Evolutionary conservation across 2,888 invertebrate genomes (phyloP).

Genomic region (Nomada flava): DNA sequence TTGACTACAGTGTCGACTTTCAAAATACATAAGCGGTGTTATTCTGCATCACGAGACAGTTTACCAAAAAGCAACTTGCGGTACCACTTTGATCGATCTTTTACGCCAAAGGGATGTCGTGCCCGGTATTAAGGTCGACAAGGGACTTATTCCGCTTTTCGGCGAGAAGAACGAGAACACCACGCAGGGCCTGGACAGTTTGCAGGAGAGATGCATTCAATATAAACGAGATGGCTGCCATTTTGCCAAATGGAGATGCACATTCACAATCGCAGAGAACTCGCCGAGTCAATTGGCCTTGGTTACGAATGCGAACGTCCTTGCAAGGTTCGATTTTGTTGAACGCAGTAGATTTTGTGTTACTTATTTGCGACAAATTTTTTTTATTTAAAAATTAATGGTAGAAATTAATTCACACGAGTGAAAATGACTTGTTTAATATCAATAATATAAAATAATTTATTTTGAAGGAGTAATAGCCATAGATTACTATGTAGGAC

Average conservation of each 20-base stretch:
- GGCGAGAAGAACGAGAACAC: slow-evolving; percentile 87
- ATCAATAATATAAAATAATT: neutral
- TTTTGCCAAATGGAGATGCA: slow-evolving; percentile 88
- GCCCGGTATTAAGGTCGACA: slow-evolving; percentile 88
- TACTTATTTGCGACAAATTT: neutral
- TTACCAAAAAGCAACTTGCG: slow-evolving; percentile 87
- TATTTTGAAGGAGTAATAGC: neutral
- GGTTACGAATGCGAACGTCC: slow-evolving; percentile 87
- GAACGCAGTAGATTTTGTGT: neutral
- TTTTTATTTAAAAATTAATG: too few species aligned
- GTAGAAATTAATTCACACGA: too few species aligned
- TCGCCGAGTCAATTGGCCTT: slow-evolving; percentile 87
- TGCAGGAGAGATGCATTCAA: slow-evolving; percentile 86
- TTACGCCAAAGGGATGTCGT: slow-evolving; percentile 85
- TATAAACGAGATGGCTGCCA: slow-evolving; percentile 88
- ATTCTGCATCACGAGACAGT: slow-evolving; percentile 89
- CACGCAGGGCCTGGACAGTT: slow-evolving; percentile 88
- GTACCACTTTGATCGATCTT: slow-evolving; percentile 85
- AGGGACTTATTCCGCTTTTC: slow-evolving; percentile 87
- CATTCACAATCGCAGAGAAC: slow-evolving; percentile 86
- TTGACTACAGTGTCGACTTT: slow-evolving; percentile 72
- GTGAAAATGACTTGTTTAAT: too few species aligned
- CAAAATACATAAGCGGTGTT: slow-evolving; percentile 87
- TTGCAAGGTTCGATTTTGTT: slow-evolving; percentile 84
- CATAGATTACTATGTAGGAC: neutral